phyloP scores from a whole-genome alignment of 1,140 invertebrate species.

The Lepidotrigona ventralis region DNA sequence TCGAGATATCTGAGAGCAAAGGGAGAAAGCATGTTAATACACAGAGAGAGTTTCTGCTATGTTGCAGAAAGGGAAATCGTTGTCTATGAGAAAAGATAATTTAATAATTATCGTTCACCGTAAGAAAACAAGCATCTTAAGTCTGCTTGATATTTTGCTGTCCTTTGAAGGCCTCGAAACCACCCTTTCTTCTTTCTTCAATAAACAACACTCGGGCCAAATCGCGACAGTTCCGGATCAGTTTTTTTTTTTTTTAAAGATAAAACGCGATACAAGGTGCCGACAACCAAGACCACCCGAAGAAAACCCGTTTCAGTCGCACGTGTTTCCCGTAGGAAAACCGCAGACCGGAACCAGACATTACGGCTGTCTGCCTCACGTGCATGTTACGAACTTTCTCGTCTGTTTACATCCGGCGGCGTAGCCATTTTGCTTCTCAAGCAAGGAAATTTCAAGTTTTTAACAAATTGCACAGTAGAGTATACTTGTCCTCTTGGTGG shows the following conservation, averaged over 20 bases:
- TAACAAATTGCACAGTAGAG: not conserved
- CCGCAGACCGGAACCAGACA: constrained; percentile 67
- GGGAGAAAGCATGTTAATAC: not conserved
- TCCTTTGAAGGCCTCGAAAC: not conserved
- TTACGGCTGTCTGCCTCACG: constrained; percentile 42
- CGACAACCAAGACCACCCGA: constrained; percentile 51
- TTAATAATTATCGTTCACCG: not conserved
- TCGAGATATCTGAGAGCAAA: constrained; percentile 1
- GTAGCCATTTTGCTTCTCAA: constrained; percentile 30
- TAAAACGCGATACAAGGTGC: constrained; percentile 42
- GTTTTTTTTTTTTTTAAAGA: constrained; percentile 45
- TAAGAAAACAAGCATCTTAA: not conserved
- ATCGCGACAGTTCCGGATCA: constrained; percentile 43
- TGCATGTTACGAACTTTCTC: constrained; percentile 28
- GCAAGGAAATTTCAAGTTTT: not conserved
- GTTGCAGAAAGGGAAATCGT: not conserved
- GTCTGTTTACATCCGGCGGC: constrained; percentile 47
- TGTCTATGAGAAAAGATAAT: not conserved
- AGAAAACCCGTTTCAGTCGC: constrained; percentile 55
- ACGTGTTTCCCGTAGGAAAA: constrained; percentile 64
- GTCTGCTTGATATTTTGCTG: no score
- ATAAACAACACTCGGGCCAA: not conserved
- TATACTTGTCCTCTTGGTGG: no score
- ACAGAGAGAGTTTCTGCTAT: not conserved
- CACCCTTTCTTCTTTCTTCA: not conserved